These are phyloP conservation scores for Mimumesa dahlbomi DNA, from an alignment of 2,888 invertebrate species.

Conservation along the genomic window DNA sequence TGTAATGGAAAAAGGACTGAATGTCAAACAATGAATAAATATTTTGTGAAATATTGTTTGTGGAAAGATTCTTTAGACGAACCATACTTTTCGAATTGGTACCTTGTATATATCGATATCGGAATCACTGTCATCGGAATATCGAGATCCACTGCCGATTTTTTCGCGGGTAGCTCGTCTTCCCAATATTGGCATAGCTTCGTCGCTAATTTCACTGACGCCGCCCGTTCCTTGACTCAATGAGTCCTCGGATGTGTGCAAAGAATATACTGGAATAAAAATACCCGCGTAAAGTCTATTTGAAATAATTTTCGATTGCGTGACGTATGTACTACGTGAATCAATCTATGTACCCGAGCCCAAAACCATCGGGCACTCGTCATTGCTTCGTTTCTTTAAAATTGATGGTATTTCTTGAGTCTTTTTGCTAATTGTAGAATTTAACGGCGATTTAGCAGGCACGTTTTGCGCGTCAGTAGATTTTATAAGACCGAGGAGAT, in stretches of 20 bases:
- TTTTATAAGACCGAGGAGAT: slow-evolving; percentile 77
- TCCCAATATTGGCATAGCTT: slow-evolving; percentile 84
- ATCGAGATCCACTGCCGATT: slow-evolving; percentile 79
- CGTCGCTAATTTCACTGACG: slow-evolving; percentile 85
- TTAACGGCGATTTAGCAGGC: slow-evolving; percentile 62
- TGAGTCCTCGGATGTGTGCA: slow-evolving; percentile 85
- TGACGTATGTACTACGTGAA: too few species aligned
- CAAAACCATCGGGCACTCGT: slow-evolving; percentile 80
- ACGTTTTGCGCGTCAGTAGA: slow-evolving; percentile 77
- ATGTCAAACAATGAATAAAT: neutral
- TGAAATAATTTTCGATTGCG: too few species aligned
- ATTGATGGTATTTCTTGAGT: slow-evolving; percentile 82
- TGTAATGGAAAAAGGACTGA: neutral
- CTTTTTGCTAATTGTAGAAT: slow-evolving; percentile 73
- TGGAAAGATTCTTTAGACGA: neutral
- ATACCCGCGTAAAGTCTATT: too few species aligned
- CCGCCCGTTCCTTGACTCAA: slow-evolving; percentile 84
- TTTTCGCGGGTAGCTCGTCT: slow-evolving; percentile 84
- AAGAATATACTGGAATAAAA: slow-evolving; percentile 68
- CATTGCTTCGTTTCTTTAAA: slow-evolving; percentile 82
- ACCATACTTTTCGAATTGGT: slow-evolving; percentile 76
- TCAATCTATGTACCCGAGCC: slow-evolving; percentile 69
- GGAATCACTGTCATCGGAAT: slow-evolving; percentile 88
- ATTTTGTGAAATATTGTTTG: neutral
- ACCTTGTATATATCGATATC: slow-evolving; percentile 87